Percentiles rank a stretch among this genome's conserved stretches.
These are phyloP conservation scores for Caiman crocodilus DNA, from an alignment of 2,797 vertebrate species.

Conservation along the genomic window DNA sequence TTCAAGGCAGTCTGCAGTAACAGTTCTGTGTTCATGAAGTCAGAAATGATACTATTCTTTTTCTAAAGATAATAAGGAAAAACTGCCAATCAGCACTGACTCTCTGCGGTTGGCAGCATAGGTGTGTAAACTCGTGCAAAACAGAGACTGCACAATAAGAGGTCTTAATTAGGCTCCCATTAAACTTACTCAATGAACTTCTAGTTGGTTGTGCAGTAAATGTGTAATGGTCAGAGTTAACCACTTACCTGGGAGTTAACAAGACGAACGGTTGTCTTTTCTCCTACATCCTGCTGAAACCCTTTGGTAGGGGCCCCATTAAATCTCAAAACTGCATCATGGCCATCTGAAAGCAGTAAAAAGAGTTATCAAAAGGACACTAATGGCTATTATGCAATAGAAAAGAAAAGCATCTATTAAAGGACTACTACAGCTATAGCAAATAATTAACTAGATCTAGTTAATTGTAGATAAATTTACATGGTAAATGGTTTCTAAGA, in stretches of 20 bases:
- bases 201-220: neutral
- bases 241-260: constrained; percentile 88
- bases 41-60: neutral
- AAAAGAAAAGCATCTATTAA: neutral
- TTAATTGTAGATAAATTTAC: neutral
- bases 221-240: neutral
- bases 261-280: constrained; percentile 85
- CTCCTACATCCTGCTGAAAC: constrained; percentile 83
- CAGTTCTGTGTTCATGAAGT: neutral
- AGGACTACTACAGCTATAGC: neutral
- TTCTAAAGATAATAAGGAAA: neutral
- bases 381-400: neutral
- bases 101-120: neutral
- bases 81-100: neutral
- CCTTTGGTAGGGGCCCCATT: constrained; percentile 83
- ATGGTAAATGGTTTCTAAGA: neutral
- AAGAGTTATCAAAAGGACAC: neutral
- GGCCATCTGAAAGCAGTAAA: constrained; percentile 79
- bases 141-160: neutral
- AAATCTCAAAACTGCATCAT: constrained; percentile 84
- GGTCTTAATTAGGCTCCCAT: neutral
- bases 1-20: neutral
- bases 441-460: neutral
- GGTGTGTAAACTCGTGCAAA: neutral
- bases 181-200: neutral